Evolutionary conservation across 2,113 vertebrate genomes (phyloP), one percentile per base, ranked within the genome.

Genomic region (Microcebus jonahi): DNA sequence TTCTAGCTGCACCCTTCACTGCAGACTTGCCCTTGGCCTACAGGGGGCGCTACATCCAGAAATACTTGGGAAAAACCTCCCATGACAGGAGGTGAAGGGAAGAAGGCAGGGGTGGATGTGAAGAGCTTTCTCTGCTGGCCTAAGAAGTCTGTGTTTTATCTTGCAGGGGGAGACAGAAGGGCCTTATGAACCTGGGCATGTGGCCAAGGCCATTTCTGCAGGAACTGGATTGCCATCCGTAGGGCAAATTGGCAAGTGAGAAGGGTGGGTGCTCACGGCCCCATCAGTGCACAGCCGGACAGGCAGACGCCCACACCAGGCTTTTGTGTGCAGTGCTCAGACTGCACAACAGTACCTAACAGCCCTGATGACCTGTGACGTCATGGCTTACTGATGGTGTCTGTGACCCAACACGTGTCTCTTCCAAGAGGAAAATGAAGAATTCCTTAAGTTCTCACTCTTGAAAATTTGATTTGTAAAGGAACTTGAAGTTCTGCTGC

Each of bases 381-480:
- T 34, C 50, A 14, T 8, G 36, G 29, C 7, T 31, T 77, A 48
- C 48, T 59, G 63, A 5, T 27, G 48, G 39, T 6, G 31, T 34
- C 45, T 45, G 12, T 67, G 75, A 29, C 34, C 9, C 17, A 84
- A 8, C 12, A 9, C 27, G 17, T 21, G 14, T 91, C 29, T 67
- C 77, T 50, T 59, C 3, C 21, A 29, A 59, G 31, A 90, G 45
- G 39, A 85, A 90, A 93, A 88, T 20, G 9, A 81, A 92, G 68
- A 91, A 57, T 42, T 82, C 4, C 39, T 95, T 81, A 63, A 86
- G 39, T 53, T 93, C 34, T 82, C 8, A 48, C 8, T 93, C 67
- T 82, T 85, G 50, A 81, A 94, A 70, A 76, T 65, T 80, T 84
- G 34, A 59, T 80, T 76, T 88, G 12, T 57, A 95, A 83, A 91